phyloP scores from a whole-genome alignment of 2,888 invertebrate genomes.

The Lasius platythorax region DNA sequence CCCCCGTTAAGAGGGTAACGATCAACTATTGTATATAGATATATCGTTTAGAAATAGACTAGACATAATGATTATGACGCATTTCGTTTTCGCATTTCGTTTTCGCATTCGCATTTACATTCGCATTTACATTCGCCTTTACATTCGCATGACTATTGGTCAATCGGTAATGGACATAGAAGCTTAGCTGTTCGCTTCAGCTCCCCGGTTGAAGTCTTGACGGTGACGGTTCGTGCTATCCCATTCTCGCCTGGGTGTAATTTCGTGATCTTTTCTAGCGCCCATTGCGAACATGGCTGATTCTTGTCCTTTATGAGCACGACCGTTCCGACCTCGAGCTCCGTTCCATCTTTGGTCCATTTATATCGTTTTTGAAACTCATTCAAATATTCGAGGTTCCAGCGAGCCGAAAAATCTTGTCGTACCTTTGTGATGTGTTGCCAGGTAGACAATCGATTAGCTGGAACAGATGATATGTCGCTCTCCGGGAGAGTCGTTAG shows the following conservation, averaged over 20 bases:
- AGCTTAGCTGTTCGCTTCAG: background rate
- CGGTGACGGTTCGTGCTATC: background rate
- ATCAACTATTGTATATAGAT: too few species aligned
- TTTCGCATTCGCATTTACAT: too few species aligned
- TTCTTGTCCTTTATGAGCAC: background rate
- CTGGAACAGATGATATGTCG: background rate
- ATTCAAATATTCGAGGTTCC: background rate
- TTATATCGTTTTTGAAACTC: background rate
- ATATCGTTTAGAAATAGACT: too few species aligned
- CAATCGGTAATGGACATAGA: too few species aligned
- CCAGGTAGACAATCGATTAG: too few species aligned
- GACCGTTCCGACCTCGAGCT: background rate
- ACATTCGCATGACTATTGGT: background rate
- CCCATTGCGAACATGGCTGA: background rate
- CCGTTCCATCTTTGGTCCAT: background rate
- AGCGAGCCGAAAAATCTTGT: background rate
- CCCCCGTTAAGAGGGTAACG: too few species aligned
- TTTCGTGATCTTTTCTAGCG: background rate
- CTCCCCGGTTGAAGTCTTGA: background rate
- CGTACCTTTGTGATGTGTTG: background rate
- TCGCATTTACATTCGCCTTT: too few species aligned
- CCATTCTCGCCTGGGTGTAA: background rate
- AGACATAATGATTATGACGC: too few species aligned
- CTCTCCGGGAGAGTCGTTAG: background rate
- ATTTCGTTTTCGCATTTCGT: too few species aligned